Evolutionary conservation across 2,113 vertebrate genomes (phyloP).

Genomic region (Origma solitaria): DNA sequence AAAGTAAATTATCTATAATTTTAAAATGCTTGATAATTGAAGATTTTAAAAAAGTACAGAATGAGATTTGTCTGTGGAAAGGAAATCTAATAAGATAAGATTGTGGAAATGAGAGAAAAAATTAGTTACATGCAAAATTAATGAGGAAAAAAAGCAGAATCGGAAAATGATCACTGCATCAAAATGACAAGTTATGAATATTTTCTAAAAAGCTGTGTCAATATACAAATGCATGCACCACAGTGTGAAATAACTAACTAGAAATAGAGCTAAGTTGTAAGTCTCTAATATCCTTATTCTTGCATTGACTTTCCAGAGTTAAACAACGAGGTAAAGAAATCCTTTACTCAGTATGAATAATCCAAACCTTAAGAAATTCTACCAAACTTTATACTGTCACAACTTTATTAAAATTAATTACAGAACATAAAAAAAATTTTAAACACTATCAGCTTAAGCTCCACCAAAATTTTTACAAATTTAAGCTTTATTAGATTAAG

Average conservation of each 20-base stretch:
- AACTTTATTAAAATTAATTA: background rate
- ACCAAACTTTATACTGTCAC: background rate
- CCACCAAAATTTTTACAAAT: background rate
- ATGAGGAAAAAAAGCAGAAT: background rate
- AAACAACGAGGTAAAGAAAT: background rate
- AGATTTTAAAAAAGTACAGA: background rate
- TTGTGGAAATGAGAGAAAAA: background rate
- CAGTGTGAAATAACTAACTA: background rate
- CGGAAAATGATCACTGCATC: background rate
- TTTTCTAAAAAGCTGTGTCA: background rate
- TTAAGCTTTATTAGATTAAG: background rate
- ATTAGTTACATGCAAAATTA: background rate
- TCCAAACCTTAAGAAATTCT: background rate
- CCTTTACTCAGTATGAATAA: background rate
- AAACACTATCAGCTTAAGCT: background rate
- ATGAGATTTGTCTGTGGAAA: background rate
- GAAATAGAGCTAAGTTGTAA: background rate
- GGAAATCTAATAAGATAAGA: background rate
- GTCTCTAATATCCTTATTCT: background rate
- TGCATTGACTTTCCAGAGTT: background rate
- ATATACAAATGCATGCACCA: background rate
- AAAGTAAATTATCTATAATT: background rate
- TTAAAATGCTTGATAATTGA: background rate
- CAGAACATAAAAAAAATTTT: background rate
- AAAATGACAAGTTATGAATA: background rate